phyloP scores from a whole-genome alignment of 2,113 vertebrate genomes.

The Leuciscus idus region DNA sequence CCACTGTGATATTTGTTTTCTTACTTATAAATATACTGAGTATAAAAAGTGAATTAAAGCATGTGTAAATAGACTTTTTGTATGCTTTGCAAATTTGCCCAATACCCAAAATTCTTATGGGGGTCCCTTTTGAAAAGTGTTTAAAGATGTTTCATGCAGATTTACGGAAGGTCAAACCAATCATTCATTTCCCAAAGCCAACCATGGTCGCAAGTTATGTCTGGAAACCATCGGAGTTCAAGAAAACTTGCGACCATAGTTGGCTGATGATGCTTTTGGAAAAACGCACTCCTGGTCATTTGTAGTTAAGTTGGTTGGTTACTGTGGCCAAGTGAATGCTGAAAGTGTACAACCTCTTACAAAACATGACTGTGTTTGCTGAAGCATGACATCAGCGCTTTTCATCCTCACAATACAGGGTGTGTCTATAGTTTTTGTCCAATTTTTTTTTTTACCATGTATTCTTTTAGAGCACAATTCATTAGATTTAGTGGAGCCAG shows the following conservation, averaged over 20 bases:
- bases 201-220: no score
- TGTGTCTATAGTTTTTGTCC: background rate
- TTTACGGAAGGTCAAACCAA: background rate
- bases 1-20: conserved; percentile 48
- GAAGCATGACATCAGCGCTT: background rate
- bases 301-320: conserved; percentile 14
- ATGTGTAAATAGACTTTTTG: conserved; percentile 52
- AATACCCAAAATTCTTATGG: background rate
- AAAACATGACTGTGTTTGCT: background rate
- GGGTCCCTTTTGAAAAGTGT: background rate
- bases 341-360: background rate
- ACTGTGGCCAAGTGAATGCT: background rate
- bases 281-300: no score
- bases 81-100: conserved; percentile 23
- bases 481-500: background rate
- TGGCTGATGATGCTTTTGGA: no score
- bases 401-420: background rate
- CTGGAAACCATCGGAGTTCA: no score
- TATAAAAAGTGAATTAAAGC: conserved; percentile 16
- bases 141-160: conserved; percentile 8
- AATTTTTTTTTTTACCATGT: background rate
- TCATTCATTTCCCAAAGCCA: background rate
- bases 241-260: no score
- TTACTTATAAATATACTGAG: background rate
- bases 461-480: background rate